Evolutionary conservation across 1,140 invertebrate species (phyloP).

Genomic region (Trachymyrmex cornetzi): DNA sequence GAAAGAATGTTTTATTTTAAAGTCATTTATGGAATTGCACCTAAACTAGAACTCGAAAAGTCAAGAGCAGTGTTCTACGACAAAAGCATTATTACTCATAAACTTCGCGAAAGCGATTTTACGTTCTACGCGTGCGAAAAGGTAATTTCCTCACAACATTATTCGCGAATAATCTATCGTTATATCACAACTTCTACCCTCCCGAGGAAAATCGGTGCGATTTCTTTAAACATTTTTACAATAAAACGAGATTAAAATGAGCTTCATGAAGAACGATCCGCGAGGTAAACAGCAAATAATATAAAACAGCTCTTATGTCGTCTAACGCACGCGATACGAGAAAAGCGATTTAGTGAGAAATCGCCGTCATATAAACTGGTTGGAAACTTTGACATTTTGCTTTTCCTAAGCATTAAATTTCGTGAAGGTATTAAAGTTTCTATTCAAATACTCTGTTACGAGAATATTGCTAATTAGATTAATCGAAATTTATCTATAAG

Average conservation of each 20-base stretch:
- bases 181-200: not conserved
- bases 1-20: conserved; percentile 33
- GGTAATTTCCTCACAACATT: conserved; percentile 22
- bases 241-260: conserved; percentile 39
- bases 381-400: conserved; percentile 39
- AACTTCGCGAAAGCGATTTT: conserved; percentile 30
- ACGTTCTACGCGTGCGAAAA: conserved; percentile 18
- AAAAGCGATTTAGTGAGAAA: conserved; percentile 18
- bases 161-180: conserved; percentile 38
- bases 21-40: conserved; percentile 1
- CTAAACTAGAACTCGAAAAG: conserved; percentile 2
- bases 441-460: not conserved
- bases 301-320: not conserved
- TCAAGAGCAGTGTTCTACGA: not conserved
- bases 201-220: not conserved
- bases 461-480: not conserved
- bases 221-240: conserved; percentile 38
- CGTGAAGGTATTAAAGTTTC: not conserved
- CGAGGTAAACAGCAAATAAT: conserved; percentile 9
- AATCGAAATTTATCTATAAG: not conserved
- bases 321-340: not conserved
- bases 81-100: conserved; percentile 38
- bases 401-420: not conserved
- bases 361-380: conserved; percentile 30
- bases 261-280: conserved; percentile 16